phyloP scores from a whole-genome alignment of 1,140 invertebrate species.

The Anastrepha obliqua region DNA sequence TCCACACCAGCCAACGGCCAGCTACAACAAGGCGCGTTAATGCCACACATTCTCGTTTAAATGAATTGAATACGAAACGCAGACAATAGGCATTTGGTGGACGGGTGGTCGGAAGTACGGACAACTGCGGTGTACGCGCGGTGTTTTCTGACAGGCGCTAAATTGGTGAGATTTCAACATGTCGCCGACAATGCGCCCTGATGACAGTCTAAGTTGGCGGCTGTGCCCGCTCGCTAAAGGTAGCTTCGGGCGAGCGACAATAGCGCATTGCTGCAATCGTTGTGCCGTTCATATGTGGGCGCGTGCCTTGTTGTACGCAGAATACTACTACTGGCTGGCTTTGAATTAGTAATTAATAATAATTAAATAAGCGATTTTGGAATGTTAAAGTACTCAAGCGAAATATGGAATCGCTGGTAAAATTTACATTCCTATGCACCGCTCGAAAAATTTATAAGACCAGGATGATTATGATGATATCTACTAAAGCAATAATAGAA shows the following conservation, averaged over 20 bases:
- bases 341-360: too few relatives aligned
- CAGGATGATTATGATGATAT: too few relatives aligned
- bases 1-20: background rate
- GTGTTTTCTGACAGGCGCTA: conserved; percentile 38
- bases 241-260: background rate
- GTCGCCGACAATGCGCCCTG: conserved; percentile 26
- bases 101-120: background rate
- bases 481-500: too few relatives aligned
- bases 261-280: background rate
- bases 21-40: conserved; percentile 29
- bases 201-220: conserved; percentile 21
- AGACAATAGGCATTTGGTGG: background rate
- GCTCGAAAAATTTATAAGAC: too few relatives aligned
- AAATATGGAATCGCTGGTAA: too few relatives aligned
- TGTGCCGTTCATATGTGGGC: background rate
- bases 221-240: background rate
- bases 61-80: conserved; percentile 23
- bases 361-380: too few relatives aligned
- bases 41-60: conserved; percentile 51
- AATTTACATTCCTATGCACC: too few relatives aligned
- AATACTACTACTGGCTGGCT: too few relatives aligned
- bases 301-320: background rate
- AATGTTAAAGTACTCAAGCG: too few relatives aligned
- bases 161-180: conserved; percentile 50
- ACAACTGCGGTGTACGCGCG: background rate